A percentile compares a stretch with the other conserved stretches of the same genome.
Evolutionary conservation across 2,888 invertebrate genomes (phyloP).

Genomic region (Ochropleura plecta): DNA sequence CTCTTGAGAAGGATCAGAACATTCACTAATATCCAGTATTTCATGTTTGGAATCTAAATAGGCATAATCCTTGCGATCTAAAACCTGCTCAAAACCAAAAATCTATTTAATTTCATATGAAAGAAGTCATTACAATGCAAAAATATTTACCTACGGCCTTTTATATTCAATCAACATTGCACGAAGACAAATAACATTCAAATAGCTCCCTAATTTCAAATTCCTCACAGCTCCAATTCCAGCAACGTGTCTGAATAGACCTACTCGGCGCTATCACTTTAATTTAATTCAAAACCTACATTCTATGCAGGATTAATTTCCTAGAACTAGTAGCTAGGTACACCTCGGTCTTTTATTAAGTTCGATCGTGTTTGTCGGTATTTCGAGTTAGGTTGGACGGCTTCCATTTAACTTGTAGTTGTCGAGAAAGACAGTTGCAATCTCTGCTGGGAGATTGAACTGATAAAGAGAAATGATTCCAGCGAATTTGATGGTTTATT

Average conservation of each 20-base stretch:
- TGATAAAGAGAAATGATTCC: slow-evolving; percentile 46
- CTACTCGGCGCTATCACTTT: slow-evolving; percentile 44
- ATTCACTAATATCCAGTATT: background rate
- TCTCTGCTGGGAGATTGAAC: slow-evolving; percentile 28
- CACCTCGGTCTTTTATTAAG: slow-evolving; percentile 42
- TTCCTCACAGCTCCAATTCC: slow-evolving; percentile 44
- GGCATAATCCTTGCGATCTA: background rate
- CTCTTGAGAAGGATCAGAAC: background rate
- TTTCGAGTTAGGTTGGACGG: slow-evolving; percentile 28
- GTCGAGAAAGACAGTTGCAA: slow-evolving; percentile 43
- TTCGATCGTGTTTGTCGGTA: slow-evolving; percentile 25
- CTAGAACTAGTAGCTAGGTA: slow-evolving; percentile 36
- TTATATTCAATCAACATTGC: slow-evolving; percentile 11
- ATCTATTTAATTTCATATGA: background rate
- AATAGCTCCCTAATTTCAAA: slow-evolving; percentile 46
- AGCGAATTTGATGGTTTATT: slow-evolving; percentile 25
- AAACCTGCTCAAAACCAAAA: no score
- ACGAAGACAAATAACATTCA: slow-evolving; percentile 33
- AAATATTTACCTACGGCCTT: background rate
- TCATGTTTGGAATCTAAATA: no score
- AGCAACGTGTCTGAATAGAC: slow-evolving; percentile 46
- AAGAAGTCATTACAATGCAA: background rate
- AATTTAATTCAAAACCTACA: slow-evolving; percentile 59
- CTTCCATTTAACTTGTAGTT: slow-evolving; percentile 44
- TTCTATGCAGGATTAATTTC: slow-evolving; percentile 53